Evolutionary conservation across 2,113 vertebrate species (phyloP).

Genomic region (Festucalex cinctus): DNA sequence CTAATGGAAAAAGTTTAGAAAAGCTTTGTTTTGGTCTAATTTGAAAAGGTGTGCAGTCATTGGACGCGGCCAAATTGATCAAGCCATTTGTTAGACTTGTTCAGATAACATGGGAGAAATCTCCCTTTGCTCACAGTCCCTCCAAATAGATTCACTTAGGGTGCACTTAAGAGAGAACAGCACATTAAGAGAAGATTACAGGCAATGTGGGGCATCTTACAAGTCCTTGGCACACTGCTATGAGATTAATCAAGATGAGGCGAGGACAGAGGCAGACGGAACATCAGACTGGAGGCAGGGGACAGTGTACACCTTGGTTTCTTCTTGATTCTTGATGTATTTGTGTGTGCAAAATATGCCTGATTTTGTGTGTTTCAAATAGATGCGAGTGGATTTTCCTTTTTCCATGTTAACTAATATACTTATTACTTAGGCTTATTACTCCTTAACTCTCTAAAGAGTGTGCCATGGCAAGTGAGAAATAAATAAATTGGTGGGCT

Average conservation of each 20-base stretch:
- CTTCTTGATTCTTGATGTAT: neutral
- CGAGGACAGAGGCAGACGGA: conserved; percentile 18
- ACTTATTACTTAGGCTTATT: neutral
- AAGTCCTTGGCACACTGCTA: conserved; percentile 19
- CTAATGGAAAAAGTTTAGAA: neutral
- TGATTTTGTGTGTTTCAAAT: neutral
- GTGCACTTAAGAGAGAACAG: conserved; percentile 76
- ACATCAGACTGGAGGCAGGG: conserved; percentile 14
- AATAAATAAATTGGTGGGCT: neutral
- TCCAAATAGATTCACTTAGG: conserved; percentile 91
- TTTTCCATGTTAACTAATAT: neutral
- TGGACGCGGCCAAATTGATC: conserved; percentile 84
- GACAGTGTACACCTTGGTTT: conserved; percentile 1
- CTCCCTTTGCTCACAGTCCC: conserved; percentile 89
- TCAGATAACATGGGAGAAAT: conserved; percentile 95
- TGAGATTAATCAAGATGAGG: conserved; percentile 57
- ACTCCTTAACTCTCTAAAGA: neutral
- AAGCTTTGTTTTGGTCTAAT: neutral
- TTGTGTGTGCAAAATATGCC: neutral
- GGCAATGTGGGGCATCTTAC: conserved; percentile 47
- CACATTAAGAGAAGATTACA: conserved; percentile 74
- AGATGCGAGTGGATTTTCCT: neutral
- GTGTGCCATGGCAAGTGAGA: neutral
- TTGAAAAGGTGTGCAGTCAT: conserved; percentile 69
- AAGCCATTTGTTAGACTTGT: conserved; percentile 99